Conservation (phyloP, 1,140 invertebrate genomes). For the Macrobrachium rosenbergii region DNA sequence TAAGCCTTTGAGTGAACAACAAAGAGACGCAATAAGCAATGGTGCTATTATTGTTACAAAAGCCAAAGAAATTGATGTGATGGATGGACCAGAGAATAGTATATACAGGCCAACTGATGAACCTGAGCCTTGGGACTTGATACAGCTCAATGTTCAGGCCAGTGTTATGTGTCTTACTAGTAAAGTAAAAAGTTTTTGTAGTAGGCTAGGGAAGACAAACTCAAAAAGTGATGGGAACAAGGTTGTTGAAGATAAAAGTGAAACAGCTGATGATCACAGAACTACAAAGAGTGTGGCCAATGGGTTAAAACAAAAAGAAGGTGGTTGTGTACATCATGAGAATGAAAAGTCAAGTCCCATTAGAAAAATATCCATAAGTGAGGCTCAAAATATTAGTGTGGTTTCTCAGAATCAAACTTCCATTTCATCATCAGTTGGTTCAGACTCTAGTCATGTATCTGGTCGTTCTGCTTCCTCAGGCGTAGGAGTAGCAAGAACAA, state of each 20-base stretch:
- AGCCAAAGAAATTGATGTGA: conserved; percentile 56
- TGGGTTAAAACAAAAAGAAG: conserved; percentile 15
- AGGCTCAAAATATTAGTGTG: conserved; percentile 50
- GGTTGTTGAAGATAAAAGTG: conserved; percentile 4
- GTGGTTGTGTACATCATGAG: not conserved
- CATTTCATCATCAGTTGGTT: conserved; percentile 49
- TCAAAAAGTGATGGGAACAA: not conserved
- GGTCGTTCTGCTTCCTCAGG: conserved; percentile 44
- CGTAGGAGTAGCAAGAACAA: conserved; percentile 40
- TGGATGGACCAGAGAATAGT: conserved; percentile 76
- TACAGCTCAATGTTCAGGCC: conserved; percentile 89
- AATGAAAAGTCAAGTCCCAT: conserved; percentile 36
- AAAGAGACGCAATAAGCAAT: conserved; percentile 17
- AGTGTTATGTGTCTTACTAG: conserved; percentile 88
- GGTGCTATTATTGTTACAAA: not conserved
- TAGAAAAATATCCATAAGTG: conserved; percentile 29
- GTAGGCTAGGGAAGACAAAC: conserved; percentile 28
- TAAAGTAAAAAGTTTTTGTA: conserved; percentile 72
- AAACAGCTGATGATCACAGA: conserved; percentile 12
- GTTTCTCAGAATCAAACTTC: conserved; percentile 36
- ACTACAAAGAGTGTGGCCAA: not conserved
- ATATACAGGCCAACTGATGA: conserved; percentile 87
- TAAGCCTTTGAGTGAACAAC: not conserved
- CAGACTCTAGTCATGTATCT: conserved; percentile 48
- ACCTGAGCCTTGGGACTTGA: conserved; percentile 90